phyloP scores from a whole-genome alignment of 2,888 invertebrate species.

The Proisotoma minuta region DNA sequence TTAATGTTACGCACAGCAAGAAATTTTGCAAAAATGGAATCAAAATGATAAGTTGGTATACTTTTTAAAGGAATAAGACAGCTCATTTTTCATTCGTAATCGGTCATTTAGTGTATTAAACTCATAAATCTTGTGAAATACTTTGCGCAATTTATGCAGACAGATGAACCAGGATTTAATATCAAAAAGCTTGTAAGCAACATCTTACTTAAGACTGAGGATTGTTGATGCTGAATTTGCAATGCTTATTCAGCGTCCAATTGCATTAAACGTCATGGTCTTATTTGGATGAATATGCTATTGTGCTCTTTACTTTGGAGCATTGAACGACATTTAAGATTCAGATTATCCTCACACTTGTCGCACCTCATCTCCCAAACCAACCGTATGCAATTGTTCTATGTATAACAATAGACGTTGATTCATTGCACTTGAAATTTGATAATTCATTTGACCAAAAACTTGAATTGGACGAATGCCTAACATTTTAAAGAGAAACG shows the following conservation, averaged over 20 bases:
- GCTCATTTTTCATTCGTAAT: constrained; percentile 15
- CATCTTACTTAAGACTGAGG: not conserved
- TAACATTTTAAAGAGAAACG: no score
- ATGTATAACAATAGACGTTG: no score
- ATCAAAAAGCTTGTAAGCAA: not conserved
- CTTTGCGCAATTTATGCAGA: not conserved
- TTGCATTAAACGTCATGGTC: not conserved
- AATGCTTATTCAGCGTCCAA: not conserved
- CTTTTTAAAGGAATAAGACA: not conserved
- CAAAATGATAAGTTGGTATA: not conserved
- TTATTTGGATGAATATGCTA: no score
- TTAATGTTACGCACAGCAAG: no score
- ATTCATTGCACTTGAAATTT: no score
- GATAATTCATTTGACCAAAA: no score
- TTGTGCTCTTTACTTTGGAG: not conserved
- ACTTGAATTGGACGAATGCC: no score
- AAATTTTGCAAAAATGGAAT: no score
- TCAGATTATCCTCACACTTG: not conserved
- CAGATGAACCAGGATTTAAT: not conserved
- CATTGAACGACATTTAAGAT: not conserved
- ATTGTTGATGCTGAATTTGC: not conserved
- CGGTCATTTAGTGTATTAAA: constrained; percentile 5
- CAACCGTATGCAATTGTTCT: no score
- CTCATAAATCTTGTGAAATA: constrained; percentile 8
- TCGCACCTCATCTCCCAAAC: not conserved